These are phyloP conservation scores for Conus betulinus DNA, from an alignment of 1,140 invertebrate genomes.

Conservation along the genomic window DNA sequence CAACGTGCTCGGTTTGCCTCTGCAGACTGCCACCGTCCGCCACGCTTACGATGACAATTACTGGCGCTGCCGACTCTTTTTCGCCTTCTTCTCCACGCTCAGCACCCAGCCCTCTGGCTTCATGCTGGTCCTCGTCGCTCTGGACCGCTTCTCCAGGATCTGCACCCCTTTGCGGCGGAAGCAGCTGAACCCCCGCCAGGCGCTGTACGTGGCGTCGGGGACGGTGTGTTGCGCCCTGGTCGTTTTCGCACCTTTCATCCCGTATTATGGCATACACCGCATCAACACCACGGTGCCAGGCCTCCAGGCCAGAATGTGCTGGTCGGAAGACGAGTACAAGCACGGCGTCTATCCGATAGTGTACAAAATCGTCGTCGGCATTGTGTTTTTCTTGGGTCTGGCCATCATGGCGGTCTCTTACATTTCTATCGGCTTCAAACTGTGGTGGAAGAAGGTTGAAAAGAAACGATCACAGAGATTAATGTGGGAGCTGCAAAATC, in stretches of 20 bases:
- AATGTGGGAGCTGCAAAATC: no score
- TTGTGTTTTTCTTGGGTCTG: not conserved
- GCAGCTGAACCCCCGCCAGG: not conserved
- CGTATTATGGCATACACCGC: not conserved
- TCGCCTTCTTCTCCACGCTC: not conserved
- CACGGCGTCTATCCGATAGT: not conserved
- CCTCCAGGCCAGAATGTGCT: slow-evolving; percentile 4
- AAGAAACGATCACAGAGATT: not conserved
- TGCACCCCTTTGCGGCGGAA: not conserved
- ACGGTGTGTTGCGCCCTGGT: not conserved
- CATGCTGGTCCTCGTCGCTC: not conserved
- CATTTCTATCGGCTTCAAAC: not conserved
- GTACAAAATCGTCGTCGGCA: not conserved
- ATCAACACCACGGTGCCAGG: not conserved
- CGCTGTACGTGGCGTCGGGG: not conserved
- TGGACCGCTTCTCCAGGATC: not conserved
- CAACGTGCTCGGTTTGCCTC: not conserved
- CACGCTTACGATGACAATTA: not conserved
- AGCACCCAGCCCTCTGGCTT: not conserved
- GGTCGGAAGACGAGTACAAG: not conserved
- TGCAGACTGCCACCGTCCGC: not conserved
- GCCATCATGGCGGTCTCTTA: not conserved
- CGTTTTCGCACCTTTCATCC: not conserved
- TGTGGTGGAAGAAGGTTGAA: not conserved
- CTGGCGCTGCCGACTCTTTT: not conserved